Evolutionary conservation across 2,113 vertebrate species (phyloP), one percentile per base, ranked within the genome.

Genomic region (Myotis yumanensis): DNA sequence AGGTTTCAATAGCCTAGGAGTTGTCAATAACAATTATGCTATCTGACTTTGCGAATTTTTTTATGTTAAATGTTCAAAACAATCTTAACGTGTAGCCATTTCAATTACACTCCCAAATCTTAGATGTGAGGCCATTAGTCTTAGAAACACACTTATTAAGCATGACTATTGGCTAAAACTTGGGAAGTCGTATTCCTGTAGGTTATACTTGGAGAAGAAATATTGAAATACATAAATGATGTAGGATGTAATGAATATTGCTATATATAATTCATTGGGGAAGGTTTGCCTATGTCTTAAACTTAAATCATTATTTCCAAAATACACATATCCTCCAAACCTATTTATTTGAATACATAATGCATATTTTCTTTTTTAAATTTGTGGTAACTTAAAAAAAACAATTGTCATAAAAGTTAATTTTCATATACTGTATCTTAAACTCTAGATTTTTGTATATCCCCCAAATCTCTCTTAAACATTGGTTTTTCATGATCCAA

Each of bases 211-310:
- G 71, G 32, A 69, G 43, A 81, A 94, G 40, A 90, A 48, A 69
- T 81, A 88, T 37, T 95, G 57, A 82, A 94, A 72, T 88, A 85
- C 52, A 90, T 76, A 79, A 89, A 81, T 90, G 54, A 28, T 90
- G 75, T 93, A 18, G 37, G 35, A 81, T 46, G 59, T 77, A 71
- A 89, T 82, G 20, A 11, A 90, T 84, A 92, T 35, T 59, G 23
- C 43, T 71, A 72, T 91, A 80, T 23, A 86, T 87, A 95, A 90
- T 96, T 95, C 77, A 95, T 40, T 82, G 35, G 62, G 7, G 18
- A 94, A 92, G 20, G 4, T 90, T 94, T 92, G 23, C 16, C 14
- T 88, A 37, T 48, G 10, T 77, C 62, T 90, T 86, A 81, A 80
- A 71, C 3, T 72, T 77, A 81, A 91, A 75, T 75, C 12, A 79